A percentile compares a stretch with the other conserved stretches of the same genome.
These are phyloP conservation scores for Cryptosula pallasiana DNA, from an alignment of 2,888 invertebrate genomes.

Conservation along the genomic window DNA sequence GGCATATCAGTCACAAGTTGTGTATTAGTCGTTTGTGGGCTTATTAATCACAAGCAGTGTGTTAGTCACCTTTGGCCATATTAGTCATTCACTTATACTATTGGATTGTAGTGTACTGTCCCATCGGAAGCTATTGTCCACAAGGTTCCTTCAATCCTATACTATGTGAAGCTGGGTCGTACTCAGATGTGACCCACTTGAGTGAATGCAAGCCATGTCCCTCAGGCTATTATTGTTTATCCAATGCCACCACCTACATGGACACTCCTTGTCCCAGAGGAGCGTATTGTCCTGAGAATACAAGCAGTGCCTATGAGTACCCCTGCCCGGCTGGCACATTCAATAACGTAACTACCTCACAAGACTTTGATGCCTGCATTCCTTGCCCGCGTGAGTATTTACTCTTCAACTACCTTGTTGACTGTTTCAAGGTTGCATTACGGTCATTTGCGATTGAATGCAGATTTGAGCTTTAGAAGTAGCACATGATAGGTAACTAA, in stretches of 20 bases:
- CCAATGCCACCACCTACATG: conserved; percentile 38
- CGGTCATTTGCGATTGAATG: too few species aligned
- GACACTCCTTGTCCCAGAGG: conserved; percentile 46
- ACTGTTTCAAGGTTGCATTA: neutral
- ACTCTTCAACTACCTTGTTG: neutral
- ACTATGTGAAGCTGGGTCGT: conserved; percentile 21
- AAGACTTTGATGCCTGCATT: conserved; percentile 39
- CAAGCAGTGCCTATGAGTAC: conserved; percentile 33
- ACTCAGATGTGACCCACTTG: conserved; percentile 33
- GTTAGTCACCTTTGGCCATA: too few species aligned
- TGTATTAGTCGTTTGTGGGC: too few species aligned
- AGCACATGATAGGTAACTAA: too few species aligned
- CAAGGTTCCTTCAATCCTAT: neutral
- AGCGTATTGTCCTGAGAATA: conserved; percentile 40
- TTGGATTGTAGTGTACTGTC: conserved; percentile 24
- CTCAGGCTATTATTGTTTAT: conserved; percentile 46
- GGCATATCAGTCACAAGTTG: too few species aligned
- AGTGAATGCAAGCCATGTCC: conserved; percentile 38
- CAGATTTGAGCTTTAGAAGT: too few species aligned
- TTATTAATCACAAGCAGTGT: too few species aligned
- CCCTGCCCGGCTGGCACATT: conserved; percentile 44
- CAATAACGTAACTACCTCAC: conserved; percentile 41
- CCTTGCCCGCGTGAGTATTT: conserved; percentile 40
- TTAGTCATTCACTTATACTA: too few species aligned
- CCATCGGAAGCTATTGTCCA: conserved; percentile 21